phyloP scores from a whole-genome alignment of 2,888 invertebrate genomes.

The Phyto melanocephala region DNA sequence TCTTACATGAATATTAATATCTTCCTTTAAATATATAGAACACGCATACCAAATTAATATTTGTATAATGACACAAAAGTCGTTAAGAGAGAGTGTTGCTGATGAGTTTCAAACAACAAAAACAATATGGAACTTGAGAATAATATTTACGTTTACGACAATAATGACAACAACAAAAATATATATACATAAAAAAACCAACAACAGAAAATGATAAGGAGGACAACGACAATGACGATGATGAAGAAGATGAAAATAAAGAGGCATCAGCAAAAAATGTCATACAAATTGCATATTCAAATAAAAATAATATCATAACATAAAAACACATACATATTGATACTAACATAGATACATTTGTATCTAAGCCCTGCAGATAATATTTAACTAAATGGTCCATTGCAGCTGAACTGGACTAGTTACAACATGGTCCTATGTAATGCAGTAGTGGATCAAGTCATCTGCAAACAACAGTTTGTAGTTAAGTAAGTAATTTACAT shows the following conservation, averaged over 20 bases:
- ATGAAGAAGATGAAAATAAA: not conserved
- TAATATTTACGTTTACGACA: conserved; percentile 5
- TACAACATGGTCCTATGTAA: not conserved
- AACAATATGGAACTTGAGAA: conserved; percentile 16
- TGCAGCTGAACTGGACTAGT: too few relatives aligned
- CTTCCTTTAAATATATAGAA: not conserved
- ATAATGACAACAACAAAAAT: not conserved
- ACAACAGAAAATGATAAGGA: not conserved
- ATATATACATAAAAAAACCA: not conserved
- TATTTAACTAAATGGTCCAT: too few relatives aligned
- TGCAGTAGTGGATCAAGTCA: too few relatives aligned
- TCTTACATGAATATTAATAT: not conserved
- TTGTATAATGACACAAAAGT: conserved; percentile 38
- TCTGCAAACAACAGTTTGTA: too few relatives aligned
- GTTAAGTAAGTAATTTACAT: too few relatives aligned
- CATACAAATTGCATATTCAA: conserved; percentile 57
- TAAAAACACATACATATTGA: not conserved
- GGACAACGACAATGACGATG: not conserved
- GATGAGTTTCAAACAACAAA: conserved; percentile 51
- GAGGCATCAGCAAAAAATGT: conserved; percentile 26
- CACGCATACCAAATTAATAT: not conserved
- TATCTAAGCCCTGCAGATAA: too few relatives aligned
- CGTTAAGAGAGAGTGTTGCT: conserved; percentile 47
- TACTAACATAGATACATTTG: not conserved
- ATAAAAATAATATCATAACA: conserved; percentile 20